phyloP scores from a whole-genome alignment of 1,140 invertebrate species.

The Parapsyche elsis region DNA sequence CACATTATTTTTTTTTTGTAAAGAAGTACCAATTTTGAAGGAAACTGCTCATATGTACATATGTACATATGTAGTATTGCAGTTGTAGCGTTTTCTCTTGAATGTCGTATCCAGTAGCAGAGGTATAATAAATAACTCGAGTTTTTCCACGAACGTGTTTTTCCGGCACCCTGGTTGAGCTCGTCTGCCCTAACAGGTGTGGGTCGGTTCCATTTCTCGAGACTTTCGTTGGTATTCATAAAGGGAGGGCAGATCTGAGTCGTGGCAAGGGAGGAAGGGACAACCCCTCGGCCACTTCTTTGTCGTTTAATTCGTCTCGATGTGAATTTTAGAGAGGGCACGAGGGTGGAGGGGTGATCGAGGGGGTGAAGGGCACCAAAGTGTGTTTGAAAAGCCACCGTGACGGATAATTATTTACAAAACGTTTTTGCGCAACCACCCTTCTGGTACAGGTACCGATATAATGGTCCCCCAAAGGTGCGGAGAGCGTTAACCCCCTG shows the following conservation, averaged over 20 bases:
- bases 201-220: background rate
- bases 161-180: background rate
- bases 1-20: too few relatives aligned
- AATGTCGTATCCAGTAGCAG: too few relatives aligned
- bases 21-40: too few relatives aligned
- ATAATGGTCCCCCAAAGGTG: too few relatives aligned
- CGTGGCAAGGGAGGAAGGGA: background rate
- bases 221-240: slow-evolving; percentile 6
- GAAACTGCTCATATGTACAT: too few relatives aligned
- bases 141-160: too few relatives aligned
- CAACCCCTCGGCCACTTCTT: background rate
- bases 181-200: background rate
- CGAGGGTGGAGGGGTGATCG: too few relatives aligned
- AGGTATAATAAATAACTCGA: too few relatives aligned
- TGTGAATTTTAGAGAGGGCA: slow-evolving; percentile 9
- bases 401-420: slow-evolving; percentile 24
- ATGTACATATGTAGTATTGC: too few relatives aligned
- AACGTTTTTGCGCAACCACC: background rate
- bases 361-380: background rate
- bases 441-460: too few relatives aligned
- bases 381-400: slow-evolving; percentile 12
- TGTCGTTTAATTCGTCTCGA: slow-evolving; percentile 23
- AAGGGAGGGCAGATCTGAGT: slow-evolving; percentile 6
- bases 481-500: too few relatives aligned
- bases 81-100: too few relatives aligned